Base-by-base conservation (phyloP, 2,797 vertebrate genomes). In the Trachops cirrhosus region DNA sequence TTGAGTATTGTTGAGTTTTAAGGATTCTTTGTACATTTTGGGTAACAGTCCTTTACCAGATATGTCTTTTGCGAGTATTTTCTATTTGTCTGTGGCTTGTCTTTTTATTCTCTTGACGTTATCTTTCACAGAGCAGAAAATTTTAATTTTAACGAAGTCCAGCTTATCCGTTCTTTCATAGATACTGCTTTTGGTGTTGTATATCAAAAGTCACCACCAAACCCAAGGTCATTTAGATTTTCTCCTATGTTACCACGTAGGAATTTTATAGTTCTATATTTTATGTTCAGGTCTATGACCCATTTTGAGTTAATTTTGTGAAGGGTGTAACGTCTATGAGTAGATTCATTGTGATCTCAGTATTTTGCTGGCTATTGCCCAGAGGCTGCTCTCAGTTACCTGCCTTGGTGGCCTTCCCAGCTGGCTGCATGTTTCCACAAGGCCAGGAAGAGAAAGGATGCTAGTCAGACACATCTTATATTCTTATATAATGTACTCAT, bases 61-160 rank as follows among this genome's bases (percentile, higher is more conserved):
- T 50, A 64, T 18, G 1, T 52, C 52, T 73, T 93, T 71, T 87
- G 85, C 64, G 71, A 57, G 41, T 71, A 57, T 91, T 90, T 79
- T 71, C 48, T 71, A 29, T 83, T 22, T 22, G 18, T 73, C n/a
- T 83, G 11, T 71, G 54, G 18, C 41, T 73, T 48, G 12, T 62
- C 52, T 83, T 91, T 91, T 91, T 89, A 68, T 41, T 91, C 41
- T 83, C n/a, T 62, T 83, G n/a, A 62, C 39, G 39, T 82, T 50
- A 24, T 73, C 52, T 83, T 91, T 73, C 14, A n/a, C n/a, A 83
- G 68, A 73, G 52, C n/a, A 91, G 24, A 91, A 83, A 50, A 62
- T 73, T 62, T 91, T 82, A 46, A 46, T 57, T 59, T 74, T 74
- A 71, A 74, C 39, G 6, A 50, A 83, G 41, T 84, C 68, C 9